Evolutionary conservation across 92 coral and sea anemone genomes (phyloP).

Genomic region (Umimayanthus kanabou): DNA sequence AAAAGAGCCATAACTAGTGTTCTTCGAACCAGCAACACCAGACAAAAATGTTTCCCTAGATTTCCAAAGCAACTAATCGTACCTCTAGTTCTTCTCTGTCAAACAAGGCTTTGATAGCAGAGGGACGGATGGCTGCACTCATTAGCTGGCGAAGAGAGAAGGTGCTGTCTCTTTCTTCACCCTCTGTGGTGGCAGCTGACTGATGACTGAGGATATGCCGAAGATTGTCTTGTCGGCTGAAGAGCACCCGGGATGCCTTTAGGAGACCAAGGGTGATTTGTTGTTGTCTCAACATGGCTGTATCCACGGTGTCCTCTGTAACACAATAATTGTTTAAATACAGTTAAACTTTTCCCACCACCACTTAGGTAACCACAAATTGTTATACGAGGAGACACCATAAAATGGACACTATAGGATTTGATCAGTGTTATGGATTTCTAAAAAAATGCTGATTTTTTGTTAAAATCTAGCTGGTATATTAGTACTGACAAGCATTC

Average conservation of each 20-base stretch:
- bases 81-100: constrained; percentile 98
- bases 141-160: constrained; percentile 89
- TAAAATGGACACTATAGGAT: too few species aligned
- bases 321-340: neutral
- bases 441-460: too few species aligned
- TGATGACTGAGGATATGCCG: constrained; percentile 93
- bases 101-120: constrained; percentile 91
- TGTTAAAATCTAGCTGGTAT: too few species aligned
- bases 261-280: constrained; percentile 93
- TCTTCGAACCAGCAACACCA: too few species aligned
- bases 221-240: constrained; percentile 94
- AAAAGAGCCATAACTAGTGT: too few species aligned
- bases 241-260: constrained; percentile 93
- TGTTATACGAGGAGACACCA: too few species aligned
- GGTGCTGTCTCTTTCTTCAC: constrained; percentile 49
- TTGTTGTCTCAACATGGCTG: constrained; percentile 76
- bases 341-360: neutral
- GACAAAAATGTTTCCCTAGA: too few species aligned
- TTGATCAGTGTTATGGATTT: too few species aligned
- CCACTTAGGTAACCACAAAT: neutral
- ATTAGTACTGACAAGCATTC: too few species aligned
- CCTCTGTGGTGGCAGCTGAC: constrained; percentile 50
- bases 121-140: constrained; percentile 95
- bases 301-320: constrained; percentile 77
- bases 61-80: neutral